Percentiles rank a stretch among this genome's conserved stretches.
Evolutionary conservation across 2,888 invertebrate genomes (phyloP).

Genomic region (Halictus ligatus): DNA sequence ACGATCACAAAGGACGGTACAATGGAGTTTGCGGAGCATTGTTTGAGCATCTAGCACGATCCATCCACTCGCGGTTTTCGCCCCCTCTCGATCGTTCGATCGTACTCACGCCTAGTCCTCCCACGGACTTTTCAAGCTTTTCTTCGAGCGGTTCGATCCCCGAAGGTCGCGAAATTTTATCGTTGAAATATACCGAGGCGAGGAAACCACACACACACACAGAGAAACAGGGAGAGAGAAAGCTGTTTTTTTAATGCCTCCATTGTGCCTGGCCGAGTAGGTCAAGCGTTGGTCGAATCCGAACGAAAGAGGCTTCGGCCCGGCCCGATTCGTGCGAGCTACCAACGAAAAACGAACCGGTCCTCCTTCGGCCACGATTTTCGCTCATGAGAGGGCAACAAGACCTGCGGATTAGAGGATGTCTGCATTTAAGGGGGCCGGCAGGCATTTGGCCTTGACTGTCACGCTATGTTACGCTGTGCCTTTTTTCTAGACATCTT

Average conservation of each 20-base stretch:
- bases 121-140: conserved; percentile 53
- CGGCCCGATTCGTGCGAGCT: background rate
- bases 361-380: background rate
- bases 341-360: background rate
- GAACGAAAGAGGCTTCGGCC: conserved; percentile 28
- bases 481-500: too few relatives aligned
- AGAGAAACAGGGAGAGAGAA: background rate
- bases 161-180: conserved; percentile 64
- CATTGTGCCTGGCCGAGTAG: conserved; percentile 58
- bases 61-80: conserved; percentile 62
- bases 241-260: conserved; percentile 47
- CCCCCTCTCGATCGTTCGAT: conserved; percentile 50
- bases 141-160: conserved; percentile 26
- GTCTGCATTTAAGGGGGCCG: background rate
- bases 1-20: conserved; percentile 56
- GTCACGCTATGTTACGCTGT: too few relatives aligned
- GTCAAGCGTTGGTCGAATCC: conserved; percentile 67
- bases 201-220: background rate
- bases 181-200: conserved; percentile 49
- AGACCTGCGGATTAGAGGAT: background rate
- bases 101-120: conserved; percentile 35
- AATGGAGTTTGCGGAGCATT: conserved; percentile 65
- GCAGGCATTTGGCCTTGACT: too few relatives aligned
- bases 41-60: conserved; percentile 68
- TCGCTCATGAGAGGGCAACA: background rate